These are phyloP conservation scores for Merops nubicus DNA, from an alignment of 2,113 vertebrate genomes.

Conservation along the genomic window DNA sequence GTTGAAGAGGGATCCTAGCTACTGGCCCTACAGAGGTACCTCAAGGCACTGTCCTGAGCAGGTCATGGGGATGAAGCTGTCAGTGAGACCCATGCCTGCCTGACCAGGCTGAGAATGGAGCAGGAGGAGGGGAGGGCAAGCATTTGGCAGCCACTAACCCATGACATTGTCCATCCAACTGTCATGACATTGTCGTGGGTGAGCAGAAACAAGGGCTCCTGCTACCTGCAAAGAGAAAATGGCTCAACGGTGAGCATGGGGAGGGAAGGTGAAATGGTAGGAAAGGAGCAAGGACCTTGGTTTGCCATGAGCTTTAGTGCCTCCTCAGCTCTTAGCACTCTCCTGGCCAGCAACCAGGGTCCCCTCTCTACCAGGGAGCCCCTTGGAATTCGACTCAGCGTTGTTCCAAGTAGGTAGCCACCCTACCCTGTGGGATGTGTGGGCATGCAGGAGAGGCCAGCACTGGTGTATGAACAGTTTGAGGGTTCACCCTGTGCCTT, in stretches of 20 bases:
- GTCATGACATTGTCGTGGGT: neutral
- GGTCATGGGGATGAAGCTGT: neutral
- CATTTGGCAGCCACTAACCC: neutral
- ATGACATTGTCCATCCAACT: neutral
- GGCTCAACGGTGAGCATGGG: rapidly evolving
- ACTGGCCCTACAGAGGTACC: neutral
- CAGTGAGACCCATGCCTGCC: neutral
- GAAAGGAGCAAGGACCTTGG: neutral
- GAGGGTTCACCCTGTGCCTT: neutral
- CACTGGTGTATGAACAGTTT: neutral
- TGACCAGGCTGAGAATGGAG: neutral
- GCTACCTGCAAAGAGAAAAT: neutral
- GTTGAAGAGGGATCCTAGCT: neutral
- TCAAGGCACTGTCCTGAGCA: neutral
- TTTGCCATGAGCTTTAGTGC: neutral
- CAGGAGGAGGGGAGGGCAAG: neutral
- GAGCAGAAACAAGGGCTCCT: neutral
- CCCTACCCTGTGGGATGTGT: rapidly evolving
- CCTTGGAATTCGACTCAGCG: neutral
- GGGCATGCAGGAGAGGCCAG: neutral
- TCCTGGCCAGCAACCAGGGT: neutral
- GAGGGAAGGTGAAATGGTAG: neutral
- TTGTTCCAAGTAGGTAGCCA: neutral
- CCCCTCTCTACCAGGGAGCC: neutral
- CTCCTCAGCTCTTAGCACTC: neutral